Conservation (phyloP, 2,888 invertebrate genomes). For the Hypselothyrea guttata region DNA sequence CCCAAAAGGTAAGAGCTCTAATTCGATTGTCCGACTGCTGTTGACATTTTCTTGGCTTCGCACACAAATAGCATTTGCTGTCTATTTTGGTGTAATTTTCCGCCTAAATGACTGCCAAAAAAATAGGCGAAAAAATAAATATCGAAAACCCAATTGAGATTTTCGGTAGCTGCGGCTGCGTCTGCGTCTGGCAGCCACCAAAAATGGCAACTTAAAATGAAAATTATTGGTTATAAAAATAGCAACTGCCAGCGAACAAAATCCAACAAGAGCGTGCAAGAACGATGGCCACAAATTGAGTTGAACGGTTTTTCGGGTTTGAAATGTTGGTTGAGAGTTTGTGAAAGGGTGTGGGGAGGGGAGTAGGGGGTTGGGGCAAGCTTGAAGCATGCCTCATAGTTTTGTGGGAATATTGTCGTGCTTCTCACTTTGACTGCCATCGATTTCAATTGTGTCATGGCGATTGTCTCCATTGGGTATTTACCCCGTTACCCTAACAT, state of each 20-base stretch:
- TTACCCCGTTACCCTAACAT: background rate
- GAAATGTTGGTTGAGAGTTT: background rate
- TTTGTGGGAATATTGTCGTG: conserved; percentile 35
- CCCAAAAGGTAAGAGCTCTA: conserved; percentile 1
- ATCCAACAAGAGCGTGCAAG: conserved; percentile 6
- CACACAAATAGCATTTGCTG: conserved; percentile 68
- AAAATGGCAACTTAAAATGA: conserved; percentile 63
- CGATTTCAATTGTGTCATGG: conserved; percentile 72
- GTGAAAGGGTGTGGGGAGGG: background rate
- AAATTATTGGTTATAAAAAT: conserved; percentile 69
- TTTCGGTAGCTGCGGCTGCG: conserved; percentile 19
- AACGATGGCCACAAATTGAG: conserved; percentile 61
- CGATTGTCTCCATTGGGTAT: conserved; percentile 27
- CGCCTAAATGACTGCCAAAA: conserved; percentile 58
- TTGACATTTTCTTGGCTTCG: conserved; percentile 37
- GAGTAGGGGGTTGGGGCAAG: background rate
- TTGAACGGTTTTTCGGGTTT: conserved; percentile 50
- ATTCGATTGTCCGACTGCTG: conserved; percentile 28
- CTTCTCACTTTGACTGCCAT: conserved; percentile 45
- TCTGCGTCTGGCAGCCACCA: conserved; percentile 61
- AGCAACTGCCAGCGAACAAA: conserved; percentile 34
- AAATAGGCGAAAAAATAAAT: background rate
- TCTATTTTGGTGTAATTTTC: conserved; percentile 77
- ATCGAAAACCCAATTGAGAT: conserved; percentile 8
- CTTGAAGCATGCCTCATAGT: conserved; percentile 49